Conservation (phyloP, 2,797 vertebrate species). For the Enteromius thamalakanensis region DNA sequence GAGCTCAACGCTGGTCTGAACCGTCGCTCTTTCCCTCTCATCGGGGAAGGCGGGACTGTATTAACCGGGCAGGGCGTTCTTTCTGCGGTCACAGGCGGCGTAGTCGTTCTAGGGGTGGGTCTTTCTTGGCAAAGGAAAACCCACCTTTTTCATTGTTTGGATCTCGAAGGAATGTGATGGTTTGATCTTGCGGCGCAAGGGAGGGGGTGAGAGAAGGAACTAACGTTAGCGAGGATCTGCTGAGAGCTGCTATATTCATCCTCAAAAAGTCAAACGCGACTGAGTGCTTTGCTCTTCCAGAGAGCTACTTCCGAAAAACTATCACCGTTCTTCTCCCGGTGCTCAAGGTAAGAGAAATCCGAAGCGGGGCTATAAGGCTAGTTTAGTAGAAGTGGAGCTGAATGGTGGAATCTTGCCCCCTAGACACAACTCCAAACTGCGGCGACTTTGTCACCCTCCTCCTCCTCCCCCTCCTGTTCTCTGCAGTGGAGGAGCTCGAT, state of each 20-base stretch:
- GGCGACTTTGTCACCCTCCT: conserved; percentile 74
- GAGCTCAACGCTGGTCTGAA: conserved; percentile 15
- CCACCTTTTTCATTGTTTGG: conserved; percentile 84
- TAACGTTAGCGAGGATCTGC: conserved; percentile 22
- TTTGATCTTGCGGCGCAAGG: conserved; percentile 75
- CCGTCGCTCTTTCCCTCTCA: conserved; percentile 14
- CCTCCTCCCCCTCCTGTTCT: conserved; percentile 64
- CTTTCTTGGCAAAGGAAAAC: conserved; percentile 77
- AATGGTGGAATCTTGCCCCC: conserved; percentile 15
- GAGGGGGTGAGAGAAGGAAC: conserved; percentile 55
- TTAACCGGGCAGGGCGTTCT: conserved; percentile 79
- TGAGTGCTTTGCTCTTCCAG: conserved; percentile 28
- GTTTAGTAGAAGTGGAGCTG: conserved; percentile 11
- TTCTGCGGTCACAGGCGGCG: conserved; percentile 76
- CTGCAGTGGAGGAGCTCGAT: conserved; percentile 62
- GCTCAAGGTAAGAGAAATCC: conserved; percentile 57
- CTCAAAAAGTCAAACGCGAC: conserved; percentile 55
- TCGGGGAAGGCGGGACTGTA: conserved; percentile 71
- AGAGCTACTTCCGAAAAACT: conserved; percentile 62
- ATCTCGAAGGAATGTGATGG: conserved; percentile 81
- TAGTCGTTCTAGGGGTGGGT: conserved; percentile 79
- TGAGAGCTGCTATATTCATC: conserved; percentile 70
- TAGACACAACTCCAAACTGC: conserved; percentile 71
- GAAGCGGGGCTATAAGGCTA: background rate
- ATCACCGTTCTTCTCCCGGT: conserved; percentile 46